These are phyloP conservation scores for Manduca sexta DNA, from an alignment of 1,140 invertebrate species.

Conservation along the genomic window DNA sequence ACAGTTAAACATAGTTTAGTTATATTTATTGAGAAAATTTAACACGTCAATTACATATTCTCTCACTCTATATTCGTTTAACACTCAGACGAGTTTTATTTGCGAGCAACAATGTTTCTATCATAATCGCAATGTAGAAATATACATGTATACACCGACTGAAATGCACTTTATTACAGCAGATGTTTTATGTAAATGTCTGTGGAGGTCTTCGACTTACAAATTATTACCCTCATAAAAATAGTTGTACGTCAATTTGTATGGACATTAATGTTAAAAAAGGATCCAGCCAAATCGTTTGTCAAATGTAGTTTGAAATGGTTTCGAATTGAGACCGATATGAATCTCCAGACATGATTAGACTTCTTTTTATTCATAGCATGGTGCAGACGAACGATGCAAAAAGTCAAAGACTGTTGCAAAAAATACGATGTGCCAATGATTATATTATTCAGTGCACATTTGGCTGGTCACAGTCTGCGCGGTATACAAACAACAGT, in stretches of 20 bases:
- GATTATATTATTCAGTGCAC: conserved; percentile 32
- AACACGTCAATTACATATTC: not conserved
- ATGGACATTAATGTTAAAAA: not conserved
- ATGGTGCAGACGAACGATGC: conserved; percentile 13
- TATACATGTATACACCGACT: too few species aligned
- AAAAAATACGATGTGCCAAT: conserved; percentile 26
- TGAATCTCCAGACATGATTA: conserved; percentile 25
- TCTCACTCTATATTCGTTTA: too few species aligned
- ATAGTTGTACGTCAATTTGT: too few species aligned
- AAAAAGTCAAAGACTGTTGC: conserved; percentile 19
- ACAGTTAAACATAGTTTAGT: not conserved
- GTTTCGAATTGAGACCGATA: conserved; percentile 18
- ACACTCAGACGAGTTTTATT: too few species aligned
- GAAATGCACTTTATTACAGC: too few species aligned
- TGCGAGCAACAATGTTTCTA: too few species aligned
- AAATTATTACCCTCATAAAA: too few species aligned
- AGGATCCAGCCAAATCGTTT: conserved; percentile 10
- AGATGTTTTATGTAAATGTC: too few species aligned
- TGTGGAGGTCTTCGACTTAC: too few species aligned
- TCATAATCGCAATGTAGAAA: too few species aligned
- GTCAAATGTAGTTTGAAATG: conserved; percentile 16
- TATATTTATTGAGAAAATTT: not conserved
- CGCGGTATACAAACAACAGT: conserved; percentile 29
- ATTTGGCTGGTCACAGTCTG: conserved; percentile 17
- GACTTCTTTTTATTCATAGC: conserved; percentile 28